Percentiles rank a stretch among this genome's conserved stretches.
Evolutionary conservation across 2,888 invertebrate genomes (phyloP).

Genomic region (Carpatolechia fugitivella): DNA sequence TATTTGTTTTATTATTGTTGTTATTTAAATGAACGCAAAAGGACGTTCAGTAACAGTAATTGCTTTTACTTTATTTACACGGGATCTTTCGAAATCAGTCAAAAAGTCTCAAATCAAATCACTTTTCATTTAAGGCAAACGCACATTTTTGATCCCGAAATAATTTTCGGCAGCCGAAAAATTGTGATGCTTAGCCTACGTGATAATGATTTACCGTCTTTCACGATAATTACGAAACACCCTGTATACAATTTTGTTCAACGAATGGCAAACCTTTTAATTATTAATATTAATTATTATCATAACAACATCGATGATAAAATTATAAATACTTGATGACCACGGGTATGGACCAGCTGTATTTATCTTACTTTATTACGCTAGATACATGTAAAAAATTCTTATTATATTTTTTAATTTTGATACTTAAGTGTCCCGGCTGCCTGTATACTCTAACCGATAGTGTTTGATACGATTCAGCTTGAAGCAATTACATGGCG

Average conservation of each 20-base stretch:
- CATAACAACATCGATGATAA: constrained; percentile 39
- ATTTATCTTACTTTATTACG: constrained; percentile 34
- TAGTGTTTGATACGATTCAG: not conserved
- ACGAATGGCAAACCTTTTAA: constrained; percentile 38
- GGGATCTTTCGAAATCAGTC: not conserved
- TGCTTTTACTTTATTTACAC: not conserved
- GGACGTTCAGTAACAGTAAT: not conserved
- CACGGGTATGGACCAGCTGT: constrained; percentile 45
- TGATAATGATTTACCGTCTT: not conserved
- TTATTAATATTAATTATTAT: constrained; percentile 21
- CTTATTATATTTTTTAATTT: constrained; percentile 17
- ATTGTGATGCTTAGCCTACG: too few species aligned
- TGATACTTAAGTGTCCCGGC: constrained; percentile 4
- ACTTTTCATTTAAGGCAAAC: not conserved
- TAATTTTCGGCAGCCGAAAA: too few species aligned
- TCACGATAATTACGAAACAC: not conserved
- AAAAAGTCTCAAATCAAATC: not conserved
- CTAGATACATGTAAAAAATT: constrained; percentile 48
- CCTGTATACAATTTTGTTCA: constrained; percentile 21
- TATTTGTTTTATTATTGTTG: too few species aligned
- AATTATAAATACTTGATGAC: constrained; percentile 48
- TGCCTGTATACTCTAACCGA: not conserved
- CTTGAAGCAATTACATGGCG: not conserved
- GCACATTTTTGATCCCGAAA: too few species aligned
- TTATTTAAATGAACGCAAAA: not conserved